Percentiles rank a stretch among this genome's conserved stretches.
Evolutionary conservation across 2,113 vertebrate species (phyloP).

Genomic region (Coptodon rendalli): DNA sequence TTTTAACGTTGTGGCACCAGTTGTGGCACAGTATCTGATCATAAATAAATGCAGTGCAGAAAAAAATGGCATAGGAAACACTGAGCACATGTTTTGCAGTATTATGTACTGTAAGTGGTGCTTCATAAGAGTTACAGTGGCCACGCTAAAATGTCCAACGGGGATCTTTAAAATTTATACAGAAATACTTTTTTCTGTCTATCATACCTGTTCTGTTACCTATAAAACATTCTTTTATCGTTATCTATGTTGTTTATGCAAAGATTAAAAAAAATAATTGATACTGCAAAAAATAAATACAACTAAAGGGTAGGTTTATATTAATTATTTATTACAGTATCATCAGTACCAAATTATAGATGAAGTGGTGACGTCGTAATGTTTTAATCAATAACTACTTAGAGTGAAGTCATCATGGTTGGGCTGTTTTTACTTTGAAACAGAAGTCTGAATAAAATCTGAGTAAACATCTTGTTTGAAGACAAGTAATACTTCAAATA

Average conservation of each 20-base stretch:
- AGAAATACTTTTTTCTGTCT: background rate
- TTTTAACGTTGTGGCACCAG: background rate
- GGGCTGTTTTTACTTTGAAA: background rate
- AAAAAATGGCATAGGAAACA: background rate
- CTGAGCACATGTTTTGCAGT: background rate
- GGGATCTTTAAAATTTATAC: background rate
- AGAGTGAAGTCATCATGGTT: background rate
- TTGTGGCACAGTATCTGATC: background rate
- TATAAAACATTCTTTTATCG: background rate
- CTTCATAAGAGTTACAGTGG: background rate
- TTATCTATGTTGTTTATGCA: background rate
- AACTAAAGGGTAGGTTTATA: background rate
- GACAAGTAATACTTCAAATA: background rate
- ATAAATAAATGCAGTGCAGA: background rate
- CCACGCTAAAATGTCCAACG: accelerated
- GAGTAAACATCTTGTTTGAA: background rate
- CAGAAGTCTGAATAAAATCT: background rate
- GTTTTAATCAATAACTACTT: background rate
- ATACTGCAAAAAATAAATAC: background rate
- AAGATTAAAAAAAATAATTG: background rate
- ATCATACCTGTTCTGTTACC: background rate
- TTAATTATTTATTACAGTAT: background rate
- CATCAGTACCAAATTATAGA: background rate
- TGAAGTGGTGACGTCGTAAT: background rate
- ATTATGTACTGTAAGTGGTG: background rate